These are phyloP conservation scores for Pachycephala philippinensis DNA, from an alignment of 2,113 vertebrate genomes.

Conservation along the genomic window DNA sequence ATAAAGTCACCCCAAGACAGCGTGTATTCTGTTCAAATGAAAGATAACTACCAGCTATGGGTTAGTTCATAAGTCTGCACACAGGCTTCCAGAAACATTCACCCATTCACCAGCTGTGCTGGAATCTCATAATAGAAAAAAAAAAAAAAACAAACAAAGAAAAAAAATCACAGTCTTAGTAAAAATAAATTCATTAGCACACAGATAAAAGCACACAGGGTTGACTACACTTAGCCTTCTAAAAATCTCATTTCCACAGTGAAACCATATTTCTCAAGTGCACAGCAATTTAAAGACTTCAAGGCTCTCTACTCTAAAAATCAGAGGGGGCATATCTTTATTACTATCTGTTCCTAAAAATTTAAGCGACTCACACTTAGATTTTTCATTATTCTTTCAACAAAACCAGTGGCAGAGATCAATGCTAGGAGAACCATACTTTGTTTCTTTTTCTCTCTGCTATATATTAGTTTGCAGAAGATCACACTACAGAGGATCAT, in stretches of 20 bases:
- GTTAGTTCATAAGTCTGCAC: background rate
- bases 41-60: background rate
- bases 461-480: background rate
- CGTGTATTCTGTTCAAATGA: background rate
- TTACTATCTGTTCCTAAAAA: background rate
- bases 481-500: background rate
- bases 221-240: background rate
- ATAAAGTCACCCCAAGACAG: background rate
- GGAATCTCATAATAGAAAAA: background rate
- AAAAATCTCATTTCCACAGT: background rate
- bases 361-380: background rate
- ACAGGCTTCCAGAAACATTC: background rate
- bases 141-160: no score
- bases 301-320: background rate
- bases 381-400: background rate
- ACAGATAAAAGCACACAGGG: background rate
- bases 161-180: background rate
- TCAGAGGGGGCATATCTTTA: background rate
- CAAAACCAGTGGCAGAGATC: background rate
- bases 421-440: background rate
- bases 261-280: background rate
- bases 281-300: fast-evolving
- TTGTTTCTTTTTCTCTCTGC: background rate
- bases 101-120: background rate
- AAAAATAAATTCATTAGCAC: background rate